Base-by-base conservation (phyloP, 2,888 invertebrate genomes). In the Heliconius ethilla region DNA sequence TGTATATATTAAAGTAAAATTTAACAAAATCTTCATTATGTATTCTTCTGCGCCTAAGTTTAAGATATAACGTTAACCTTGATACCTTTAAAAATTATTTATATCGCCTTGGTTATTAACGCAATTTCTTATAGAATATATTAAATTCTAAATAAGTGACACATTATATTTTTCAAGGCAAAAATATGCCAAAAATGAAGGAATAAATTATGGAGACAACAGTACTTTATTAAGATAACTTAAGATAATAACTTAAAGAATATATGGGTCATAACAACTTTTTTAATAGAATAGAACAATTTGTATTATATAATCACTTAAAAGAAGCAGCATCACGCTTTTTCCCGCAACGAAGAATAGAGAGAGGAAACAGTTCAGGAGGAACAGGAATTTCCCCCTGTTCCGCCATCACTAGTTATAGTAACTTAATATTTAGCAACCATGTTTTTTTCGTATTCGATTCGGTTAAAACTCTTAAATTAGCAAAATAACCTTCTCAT, bases 61-160 rank as follows among this genome's bases (percentile, higher is more conserved):
- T 72, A 67, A 77, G 65, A 37, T 25, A 66, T 25, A 59, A 77
- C 33, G 70, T 79, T 70, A 72, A 67, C 77, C 79, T 75, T 79
- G 79, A 75, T 75, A 77, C 70, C 70, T 77, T 79, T 72, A 72
- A 62, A 77, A 77, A 72, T 67, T 33, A 79, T 75, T 55, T 70
- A 55, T 75, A 70, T 72, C 40, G 45, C 65, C 75, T 77, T 70
- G 65, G 45, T 79, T 59, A 75, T 66, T 77, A 77, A 79, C 70
- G 65, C 55, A 75, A 76, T 77, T 77, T 67, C 77, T 77, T 62
- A 74, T 67, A 73, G 67, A 67, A 77, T 37, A 67, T 25, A 51
- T 65, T 70, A n/a, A 74, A 27, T 76, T 40, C 72, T 27, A 37
- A 27, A 33, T 70, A 55, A 72, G 13, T 66, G 72, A 66, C 66